Evolutionary conservation across 2,113 vertebrate species (phyloP).

Genomic region (Cyprinus carpio): DNA sequence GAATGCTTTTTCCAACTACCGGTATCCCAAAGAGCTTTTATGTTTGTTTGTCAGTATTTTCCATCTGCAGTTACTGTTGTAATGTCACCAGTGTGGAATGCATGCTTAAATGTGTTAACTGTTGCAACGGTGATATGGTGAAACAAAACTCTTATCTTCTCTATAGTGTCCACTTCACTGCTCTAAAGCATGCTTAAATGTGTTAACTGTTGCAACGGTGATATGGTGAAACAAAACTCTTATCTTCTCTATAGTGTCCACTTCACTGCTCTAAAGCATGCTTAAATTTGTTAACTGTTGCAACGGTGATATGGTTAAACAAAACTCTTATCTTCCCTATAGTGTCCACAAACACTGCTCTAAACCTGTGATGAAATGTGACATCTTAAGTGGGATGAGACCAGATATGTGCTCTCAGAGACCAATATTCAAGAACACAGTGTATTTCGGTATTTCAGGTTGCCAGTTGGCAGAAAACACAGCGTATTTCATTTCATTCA

Average conservation of each 20-base stretch:
- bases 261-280: neutral
- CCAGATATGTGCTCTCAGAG: slow-evolving; percentile 14
- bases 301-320: neutral
- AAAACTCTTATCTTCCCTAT: neutral
- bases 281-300: neutral
- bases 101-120: neutral
- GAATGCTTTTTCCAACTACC: neutral
- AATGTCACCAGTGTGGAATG: neutral
- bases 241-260: neutral
- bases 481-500: too few relatives aligned
- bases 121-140: neutral
- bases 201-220: neutral
- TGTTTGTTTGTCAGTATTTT: neutral
- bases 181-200: neutral
- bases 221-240: neutral
- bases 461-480: too few relatives aligned
- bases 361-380: neutral
- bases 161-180: too few relatives aligned
- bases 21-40: neutral
- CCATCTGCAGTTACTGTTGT: neutral
- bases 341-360: neutral
- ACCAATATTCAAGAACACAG: neutral
- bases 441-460: too few relatives aligned
- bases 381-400: neutral
- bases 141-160: neutral